These are phyloP conservation scores for Phaonia tiefii DNA, from an alignment of 2,888 invertebrate genomes.

Conservation along the genomic window DNA sequence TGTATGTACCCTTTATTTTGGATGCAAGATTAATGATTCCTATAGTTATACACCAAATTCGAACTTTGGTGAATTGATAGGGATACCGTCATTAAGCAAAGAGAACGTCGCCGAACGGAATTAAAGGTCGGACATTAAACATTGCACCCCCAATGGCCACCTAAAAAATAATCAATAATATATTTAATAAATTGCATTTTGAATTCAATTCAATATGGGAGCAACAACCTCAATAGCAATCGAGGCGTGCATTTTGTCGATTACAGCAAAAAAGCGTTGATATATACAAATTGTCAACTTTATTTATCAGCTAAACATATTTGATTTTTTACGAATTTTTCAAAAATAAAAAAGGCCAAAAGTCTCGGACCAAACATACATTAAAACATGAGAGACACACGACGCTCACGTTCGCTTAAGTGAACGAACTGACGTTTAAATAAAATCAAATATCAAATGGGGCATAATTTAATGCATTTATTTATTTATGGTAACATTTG, in stretches of 20 bases:
- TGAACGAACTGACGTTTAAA: not conserved
- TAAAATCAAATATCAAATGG: constrained; percentile 45
- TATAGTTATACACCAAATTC: too few relatives aligned
- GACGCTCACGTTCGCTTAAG: not conserved
- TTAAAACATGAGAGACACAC: not conserved
- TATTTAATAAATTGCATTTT: too few relatives aligned
- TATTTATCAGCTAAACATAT: constrained; percentile 27
- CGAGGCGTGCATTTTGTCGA: not conserved
- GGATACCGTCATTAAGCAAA: too few relatives aligned
- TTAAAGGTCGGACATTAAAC: too few relatives aligned
- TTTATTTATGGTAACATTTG: constrained; percentile 40
- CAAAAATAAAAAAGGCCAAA: not conserved
- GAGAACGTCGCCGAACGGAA: too few relatives aligned
- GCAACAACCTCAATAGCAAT: not conserved
- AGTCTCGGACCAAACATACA: not conserved
- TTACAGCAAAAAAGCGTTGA: constrained; percentile 35
- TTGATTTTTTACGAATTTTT: not conserved
- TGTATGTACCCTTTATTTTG: too few relatives aligned
- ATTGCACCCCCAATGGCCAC: too few relatives aligned
- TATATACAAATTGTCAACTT: constrained; percentile 49
- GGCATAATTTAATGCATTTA: constrained; percentile 55
- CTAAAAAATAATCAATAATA: too few relatives aligned
- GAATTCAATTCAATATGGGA: constrained; percentile 34
- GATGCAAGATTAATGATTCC: too few relatives aligned
- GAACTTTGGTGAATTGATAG: too few relatives aligned